Base-by-base conservation (phyloP, 2,888 invertebrate genomes). In the Cerastis rubricosa region DNA sequence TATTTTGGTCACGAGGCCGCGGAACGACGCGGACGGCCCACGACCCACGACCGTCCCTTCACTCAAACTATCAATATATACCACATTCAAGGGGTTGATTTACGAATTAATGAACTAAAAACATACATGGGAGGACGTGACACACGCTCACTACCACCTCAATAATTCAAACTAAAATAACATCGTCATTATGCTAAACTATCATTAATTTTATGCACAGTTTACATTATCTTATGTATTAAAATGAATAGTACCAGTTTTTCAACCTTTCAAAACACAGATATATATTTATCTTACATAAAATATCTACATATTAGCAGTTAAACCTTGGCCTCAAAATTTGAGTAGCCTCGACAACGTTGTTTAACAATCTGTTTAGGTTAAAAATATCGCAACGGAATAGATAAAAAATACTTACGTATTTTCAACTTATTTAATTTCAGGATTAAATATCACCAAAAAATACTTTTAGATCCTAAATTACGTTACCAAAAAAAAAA, bases 1-100 rank as follows among this genome's bases (percentile, higher is more conserved):
- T 96, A 96, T 95, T 96, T 95, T 95, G 95, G 96, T 95, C 95
- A 95, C 94, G 95, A 94, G 95, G 95, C 93, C 95, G 91, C 86
- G 89, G 86, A 80, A 87, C 87, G 80, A 71, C 87, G 85, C 87
- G 87, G 78, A 69, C 88, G 84, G 84, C 86, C 88, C 90, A 89
- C 89, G 86, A 84, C 86, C 87, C 90, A 89, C 89, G 86, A 84
- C 84, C 88, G 86, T 89, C 88, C 89, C 89, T 88, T 84, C 88
- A 90, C 88, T 84, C 83, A 87, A 85, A 85, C 88, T 88, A 90
- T 90, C 91, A 88, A 90, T 88, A 90, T 83, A 85, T 83, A 84
- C 88, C 87, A 83, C 83, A 85, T 85, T 89, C 87, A 93, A 93
- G 91, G 94, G 94, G 93, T 94, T 92, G 91, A 91, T 90, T 91